Evolutionary conservation across 2,113 vertebrate species (phyloP), one percentile per base, ranked within the genome.

Genomic region (Odocoileus hemionus): DNA sequence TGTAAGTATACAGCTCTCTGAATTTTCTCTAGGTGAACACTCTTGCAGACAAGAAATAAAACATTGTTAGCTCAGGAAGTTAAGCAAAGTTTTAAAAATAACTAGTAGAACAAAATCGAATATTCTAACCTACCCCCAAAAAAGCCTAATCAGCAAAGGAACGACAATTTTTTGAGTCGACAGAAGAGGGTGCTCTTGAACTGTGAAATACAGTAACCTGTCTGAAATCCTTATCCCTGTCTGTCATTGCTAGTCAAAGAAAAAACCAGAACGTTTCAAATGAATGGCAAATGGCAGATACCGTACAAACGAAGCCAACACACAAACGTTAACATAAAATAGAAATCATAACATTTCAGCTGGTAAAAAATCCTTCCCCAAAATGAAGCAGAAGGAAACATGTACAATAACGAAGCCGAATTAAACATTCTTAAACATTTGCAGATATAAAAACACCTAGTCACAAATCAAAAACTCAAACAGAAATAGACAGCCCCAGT

Each of bases 161-260:
- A 79, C 12, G 47, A 9, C 78, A 94, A 50, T 94, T 97, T 88
- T 70, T n/a, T 26, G 61, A 91, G 11, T 61, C 1, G 94, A 86
- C 98, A 97, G 88, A 7, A 97, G 97, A 97, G 93, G 98, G 95
- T 3, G 60, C 58, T 15, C 47, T 61, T 95, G 76, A 86, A 58
- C 89, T 45, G 11, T 36, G 21, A 94, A 94, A 55, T 60, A 36
- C 0, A 52, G 55, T 21, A 43, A 85, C 19, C 23, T 13, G 23
- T 47, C 33, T 57, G 64, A 88, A 82, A 55, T 55, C 61, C 5
- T 57, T 19, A n/a, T 21, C 8, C 39, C 55, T 54, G 52, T 39
- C 47, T 28, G 47, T 43, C 36, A 30, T 5, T 60, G 82, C 52
- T 25, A n/a, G 52, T 43, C 43, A 39, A 33, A 79, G 74, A 21